Evolutionary conservation across 1,140 invertebrate genomes (phyloP).

Genomic region (Nomia melanderi): DNA sequence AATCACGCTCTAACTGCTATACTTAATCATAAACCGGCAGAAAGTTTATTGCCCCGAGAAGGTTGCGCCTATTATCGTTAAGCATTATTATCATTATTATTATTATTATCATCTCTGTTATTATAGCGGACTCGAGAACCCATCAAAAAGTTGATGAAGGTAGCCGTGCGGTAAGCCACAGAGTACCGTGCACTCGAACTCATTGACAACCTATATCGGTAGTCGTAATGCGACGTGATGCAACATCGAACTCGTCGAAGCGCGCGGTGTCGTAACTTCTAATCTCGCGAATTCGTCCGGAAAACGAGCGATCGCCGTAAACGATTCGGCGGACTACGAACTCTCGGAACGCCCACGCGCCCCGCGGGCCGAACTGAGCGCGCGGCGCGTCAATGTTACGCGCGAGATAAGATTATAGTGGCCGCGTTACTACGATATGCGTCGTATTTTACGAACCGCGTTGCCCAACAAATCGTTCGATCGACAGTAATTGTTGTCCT

Average conservation of each 20-base stretch:
- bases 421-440: no score
- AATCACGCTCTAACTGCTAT: not conserved
- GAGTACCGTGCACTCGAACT: constrained; percentile 40
- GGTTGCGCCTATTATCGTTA: not conserved
- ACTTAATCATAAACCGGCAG: not conserved
- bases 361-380: no score
- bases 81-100: constrained; percentile 4
- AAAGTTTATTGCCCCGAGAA: constrained; percentile 18
- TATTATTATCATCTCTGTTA: constrained; percentile 19
- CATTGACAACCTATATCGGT: constrained; percentile 42
- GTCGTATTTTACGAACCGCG: not conserved
- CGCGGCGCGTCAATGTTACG: not conserved
- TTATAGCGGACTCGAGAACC: constrained; percentile 21
- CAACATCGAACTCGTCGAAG: constrained; percentile 23
- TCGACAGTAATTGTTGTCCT: constrained; percentile 14
- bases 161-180: constrained; percentile 48
- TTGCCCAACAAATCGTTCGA: constrained; percentile 8
- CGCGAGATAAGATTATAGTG: not conserved
- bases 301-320: not conserved
- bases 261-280: constrained; percentile 4
- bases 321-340: not conserved
- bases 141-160: constrained; percentile 44
- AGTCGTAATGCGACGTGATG: constrained; percentile 22
- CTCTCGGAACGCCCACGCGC: no score
- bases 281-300: not conserved